A percentile compares a stretch with the other conserved stretches of the same genome.
These are phyloP conservation scores for Heliocidaris erythrogramma DNA, from an alignment of 35 echinoderm and acorn worm species.

Conservation along the genomic window DNA sequence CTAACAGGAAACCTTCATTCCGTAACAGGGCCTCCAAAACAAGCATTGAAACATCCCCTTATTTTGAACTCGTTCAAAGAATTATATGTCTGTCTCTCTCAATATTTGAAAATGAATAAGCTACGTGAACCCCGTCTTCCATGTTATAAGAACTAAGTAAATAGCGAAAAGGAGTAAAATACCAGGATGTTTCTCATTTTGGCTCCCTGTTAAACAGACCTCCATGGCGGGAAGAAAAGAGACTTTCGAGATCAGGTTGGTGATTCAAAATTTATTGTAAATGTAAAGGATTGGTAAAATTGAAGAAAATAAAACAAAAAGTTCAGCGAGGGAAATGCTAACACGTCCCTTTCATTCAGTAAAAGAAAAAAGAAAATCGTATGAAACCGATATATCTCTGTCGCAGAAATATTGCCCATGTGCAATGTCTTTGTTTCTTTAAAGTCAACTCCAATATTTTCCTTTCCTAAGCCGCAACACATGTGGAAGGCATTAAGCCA, in stretches of 20 bases:
- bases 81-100: too few relatives aligned
- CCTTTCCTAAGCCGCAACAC: conserved; percentile 40
- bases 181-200: too few relatives aligned
- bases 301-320: not conserved
- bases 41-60: too few relatives aligned
- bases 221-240: not conserved
- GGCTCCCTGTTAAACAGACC: not conserved
- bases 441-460: conserved; percentile 31
- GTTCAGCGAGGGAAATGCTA: not conserved
- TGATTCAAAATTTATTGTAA: not conserved
- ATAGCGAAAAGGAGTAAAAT: too few relatives aligned
- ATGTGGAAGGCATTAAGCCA: conserved; percentile 50
- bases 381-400: conserved; percentile 12
- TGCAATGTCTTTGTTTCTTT: conserved; percentile 1
- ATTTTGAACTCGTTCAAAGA: too few relatives aligned
- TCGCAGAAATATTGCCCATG: not conserved
- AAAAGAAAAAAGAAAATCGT: conserved; percentile 3
- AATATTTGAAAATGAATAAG: too few relatives aligned
- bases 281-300: not conserved
- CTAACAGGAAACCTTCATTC: too few relatives aligned
- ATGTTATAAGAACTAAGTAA: too few relatives aligned
- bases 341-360: not conserved
- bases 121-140: too few relatives aligned
- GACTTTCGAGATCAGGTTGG: not conserved
- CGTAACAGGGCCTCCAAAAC: too few relatives aligned